Conservation (phyloP, 2,113 vertebrate genomes). For the Marcusenius ussheri region DNA sequence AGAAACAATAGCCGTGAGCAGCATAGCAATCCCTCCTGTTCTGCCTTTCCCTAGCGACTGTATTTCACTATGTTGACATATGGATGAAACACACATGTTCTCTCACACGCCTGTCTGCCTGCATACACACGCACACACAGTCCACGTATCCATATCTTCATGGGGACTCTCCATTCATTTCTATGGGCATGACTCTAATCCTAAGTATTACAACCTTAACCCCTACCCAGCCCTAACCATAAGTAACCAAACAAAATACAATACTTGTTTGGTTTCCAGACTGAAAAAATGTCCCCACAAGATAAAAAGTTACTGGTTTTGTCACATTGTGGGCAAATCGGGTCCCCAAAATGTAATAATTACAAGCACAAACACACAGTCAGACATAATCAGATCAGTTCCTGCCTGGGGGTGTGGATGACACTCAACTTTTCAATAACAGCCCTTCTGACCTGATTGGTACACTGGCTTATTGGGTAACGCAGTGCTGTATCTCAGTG, state of each 20-base stretch:
- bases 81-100: background rate
- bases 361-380: background rate
- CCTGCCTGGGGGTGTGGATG: background rate
- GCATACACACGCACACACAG: background rate
- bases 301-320: too few relatives aligned
- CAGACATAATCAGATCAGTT: background rate
- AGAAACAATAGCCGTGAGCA: background rate
- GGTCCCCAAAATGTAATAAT: background rate
- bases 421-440: background rate
- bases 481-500: background rate
- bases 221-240: background rate
- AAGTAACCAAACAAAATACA: background rate
- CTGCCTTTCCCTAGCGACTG: background rate
- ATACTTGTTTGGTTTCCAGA: background rate
- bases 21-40: background rate
- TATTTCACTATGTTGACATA: background rate
- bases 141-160: background rate
- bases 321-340: too few relatives aligned
- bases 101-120: background rate
- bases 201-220: background rate
- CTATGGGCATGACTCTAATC: background rate
- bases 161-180: background rate
- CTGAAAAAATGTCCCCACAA: too few relatives aligned
- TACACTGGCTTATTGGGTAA: background rate
- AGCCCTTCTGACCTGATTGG: background rate